These are phyloP conservation scores for Tupaia chinensis DNA, from an alignment of 2,113 vertebrate genomes.

Conservation along the genomic window DNA sequence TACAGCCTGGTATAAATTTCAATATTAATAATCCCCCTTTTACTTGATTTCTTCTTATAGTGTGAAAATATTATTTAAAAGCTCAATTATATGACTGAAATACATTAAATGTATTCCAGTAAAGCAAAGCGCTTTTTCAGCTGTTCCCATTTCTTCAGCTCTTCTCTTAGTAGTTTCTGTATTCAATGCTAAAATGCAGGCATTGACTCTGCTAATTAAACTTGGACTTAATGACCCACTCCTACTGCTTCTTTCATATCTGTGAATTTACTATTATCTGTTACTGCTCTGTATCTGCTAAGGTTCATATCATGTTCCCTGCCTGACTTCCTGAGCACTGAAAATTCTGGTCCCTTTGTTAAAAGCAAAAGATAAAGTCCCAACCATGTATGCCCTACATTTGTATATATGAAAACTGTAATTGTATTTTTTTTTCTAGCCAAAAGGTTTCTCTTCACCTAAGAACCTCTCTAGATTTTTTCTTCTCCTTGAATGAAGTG, in stretches of 20 bases:
- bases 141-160: conserved; percentile 5
- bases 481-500: conserved; percentile 33
- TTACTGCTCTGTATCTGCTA: conserved; percentile 15
- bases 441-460: conserved; percentile 18
- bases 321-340: background rate
- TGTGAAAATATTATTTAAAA: background rate
- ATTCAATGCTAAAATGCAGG: conserved; percentile 1
- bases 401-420: conserved; percentile 41
- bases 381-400: background rate
- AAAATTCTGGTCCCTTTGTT: background rate
- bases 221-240: conserved; percentile 59
- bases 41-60: background rate
- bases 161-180: background rate
- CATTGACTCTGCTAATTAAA: conserved; percentile 58
- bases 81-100: background rate
- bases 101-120: conserved; percentile 7
- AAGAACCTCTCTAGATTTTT: conserved; percentile 3
- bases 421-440: background rate
- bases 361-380: conserved; percentile 26
- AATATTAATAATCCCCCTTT: background rate
- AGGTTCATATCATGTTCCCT: background rate
- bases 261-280: conserved; percentile 51
- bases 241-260: conserved; percentile 37
- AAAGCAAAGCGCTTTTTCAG: background rate
- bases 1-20: background rate